Percentiles rank a stretch among this genome's conserved stretches.
phyloP scores from a whole-genome alignment of 2,797 vertebrate species.

The Okamejei kenojei region DNA sequence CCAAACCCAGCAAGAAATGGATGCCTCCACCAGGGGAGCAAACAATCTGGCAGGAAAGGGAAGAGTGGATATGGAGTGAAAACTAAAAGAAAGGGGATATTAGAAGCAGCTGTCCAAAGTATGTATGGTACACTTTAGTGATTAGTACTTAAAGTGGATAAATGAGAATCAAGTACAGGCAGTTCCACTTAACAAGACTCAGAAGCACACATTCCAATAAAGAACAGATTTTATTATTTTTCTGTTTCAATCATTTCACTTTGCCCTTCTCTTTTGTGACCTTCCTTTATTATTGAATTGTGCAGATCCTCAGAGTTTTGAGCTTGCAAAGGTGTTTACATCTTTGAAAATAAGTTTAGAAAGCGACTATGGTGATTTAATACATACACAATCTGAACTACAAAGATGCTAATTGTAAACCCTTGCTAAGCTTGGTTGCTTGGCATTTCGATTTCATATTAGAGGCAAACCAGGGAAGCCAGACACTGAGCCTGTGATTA shows the following conservation, averaged over 20 bases:
- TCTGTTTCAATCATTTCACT: not conserved
- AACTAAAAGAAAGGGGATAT: not conserved
- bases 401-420: not conserved
- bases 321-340: not conserved
- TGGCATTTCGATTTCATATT: not conserved
- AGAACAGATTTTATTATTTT: conserved; percentile 26
- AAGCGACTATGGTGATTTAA: not conserved
- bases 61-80: not conserved
- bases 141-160: not conserved
- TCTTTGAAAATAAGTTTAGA: not conserved
- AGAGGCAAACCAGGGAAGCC: not conserved
- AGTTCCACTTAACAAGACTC: conserved; percentile 20
- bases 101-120: conserved; percentile 20
- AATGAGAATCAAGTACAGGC: not conserved
- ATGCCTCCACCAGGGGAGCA: not conserved
- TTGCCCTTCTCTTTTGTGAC: not conserved
- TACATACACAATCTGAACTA: not conserved
- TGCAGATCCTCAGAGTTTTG: not conserved
- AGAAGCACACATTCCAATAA: conserved; percentile 12
- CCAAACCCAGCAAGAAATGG: not conserved
- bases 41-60: not conserved
- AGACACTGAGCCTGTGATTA: not conserved
- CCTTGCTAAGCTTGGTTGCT: no score
- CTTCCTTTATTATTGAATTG: not conserved
- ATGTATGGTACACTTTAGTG: not conserved